phyloP scores from a whole-genome alignment of 2,797 vertebrate genomes.

The Enteromius anoplus region DNA sequence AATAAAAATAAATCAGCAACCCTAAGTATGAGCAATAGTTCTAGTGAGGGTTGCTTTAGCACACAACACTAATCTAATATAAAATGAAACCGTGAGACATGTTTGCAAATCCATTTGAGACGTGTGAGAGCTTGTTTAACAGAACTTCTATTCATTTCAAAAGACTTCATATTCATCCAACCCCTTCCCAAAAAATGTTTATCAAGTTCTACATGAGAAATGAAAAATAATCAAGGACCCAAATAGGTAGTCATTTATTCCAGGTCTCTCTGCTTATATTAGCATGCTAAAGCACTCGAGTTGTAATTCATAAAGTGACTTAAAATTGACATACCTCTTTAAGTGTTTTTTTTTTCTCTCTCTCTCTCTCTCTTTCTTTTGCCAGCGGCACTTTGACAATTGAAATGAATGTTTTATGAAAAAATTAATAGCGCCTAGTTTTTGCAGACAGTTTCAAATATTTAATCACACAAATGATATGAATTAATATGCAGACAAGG shows the following conservation, averaged over 20 bases:
- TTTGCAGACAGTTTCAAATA: slow-evolving; percentile 80
- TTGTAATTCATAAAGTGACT: slow-evolving; percentile 80
- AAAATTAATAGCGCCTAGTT: slow-evolving; percentile 70
- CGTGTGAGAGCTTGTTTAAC: slow-evolving; percentile 50
- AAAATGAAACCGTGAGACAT: not conserved
- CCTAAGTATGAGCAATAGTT: not conserved
- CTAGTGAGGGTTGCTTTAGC: not conserved
- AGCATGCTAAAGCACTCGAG: slow-evolving; percentile 75
- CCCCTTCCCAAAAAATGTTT: slow-evolving; percentile 64
- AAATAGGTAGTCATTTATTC: slow-evolving; percentile 78
- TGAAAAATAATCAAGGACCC: slow-evolving; percentile 74
- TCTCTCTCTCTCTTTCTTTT: slow-evolving; percentile 45
- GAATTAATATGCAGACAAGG: slow-evolving; percentile 73
- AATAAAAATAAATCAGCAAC: not conserved
- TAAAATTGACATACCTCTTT: slow-evolving; percentile 69
- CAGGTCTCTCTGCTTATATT: slow-evolving; percentile 73
- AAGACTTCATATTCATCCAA: slow-evolving; percentile 59
- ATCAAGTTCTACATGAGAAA: slow-evolving; percentile 73
- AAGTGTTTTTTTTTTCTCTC: slow-evolving; percentile 65
- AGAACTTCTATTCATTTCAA: slow-evolving; percentile 57
- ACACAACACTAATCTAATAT: not conserved
- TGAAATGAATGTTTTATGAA: slow-evolving; percentile 74
- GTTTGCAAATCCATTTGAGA: slow-evolving; percentile 37
- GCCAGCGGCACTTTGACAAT: slow-evolving; percentile 73
- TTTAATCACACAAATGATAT: slow-evolving; percentile 78